Evolutionary conservation across 2,113 vertebrate genomes (phyloP), one percentile per base, ranked within the genome.

Genomic region (Pluvialis apricaria): DNA sequence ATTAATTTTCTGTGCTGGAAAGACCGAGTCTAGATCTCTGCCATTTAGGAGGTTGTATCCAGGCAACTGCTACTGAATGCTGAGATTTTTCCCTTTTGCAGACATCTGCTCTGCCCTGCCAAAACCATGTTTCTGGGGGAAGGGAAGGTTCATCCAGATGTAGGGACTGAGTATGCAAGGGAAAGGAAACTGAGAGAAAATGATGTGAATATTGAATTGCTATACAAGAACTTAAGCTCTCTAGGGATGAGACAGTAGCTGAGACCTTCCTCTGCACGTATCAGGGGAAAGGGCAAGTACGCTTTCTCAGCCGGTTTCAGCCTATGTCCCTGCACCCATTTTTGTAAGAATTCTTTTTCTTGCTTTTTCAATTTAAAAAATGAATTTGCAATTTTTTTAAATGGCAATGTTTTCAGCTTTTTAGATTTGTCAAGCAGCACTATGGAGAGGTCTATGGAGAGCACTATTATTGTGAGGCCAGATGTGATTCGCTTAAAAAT

Each of bases 401-500:
- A 88, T 61, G 77, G 82, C 40, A 34, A 14, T 60, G 75, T 82
- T 96, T 94, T 86, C 95, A 88, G 86, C 86, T 96, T 97, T 94
- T 91, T 47, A 57, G 75, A 78, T 90, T 96, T 96, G 92, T 95
- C 90, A 94, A 40, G 60, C 16, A 38, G 87, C 45, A 52, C 92
- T 94, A 64, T 92, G 95, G 80, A 97, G 92, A 92, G 21, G 21
- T 49, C 47, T 49, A 22, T 22, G 47, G 47, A 49, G 49, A 24
- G 49, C 24, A 7, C 49, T 94, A 75, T 94, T 69, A 57, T 92
- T 96, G 91, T 52, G 52, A 97, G 95, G 75, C 94, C 91, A 96
- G 95, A 93, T 97, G 85, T 92, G 88, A 96, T 76, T 94, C 76
- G 75, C 81, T 97, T 97, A 84, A 96, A 97, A 97, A 90, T 94